These are phyloP conservation scores for Mus musculus DNA, from an alignment of 2,113 vertebrate species.

Conservation along the genomic window DNA sequence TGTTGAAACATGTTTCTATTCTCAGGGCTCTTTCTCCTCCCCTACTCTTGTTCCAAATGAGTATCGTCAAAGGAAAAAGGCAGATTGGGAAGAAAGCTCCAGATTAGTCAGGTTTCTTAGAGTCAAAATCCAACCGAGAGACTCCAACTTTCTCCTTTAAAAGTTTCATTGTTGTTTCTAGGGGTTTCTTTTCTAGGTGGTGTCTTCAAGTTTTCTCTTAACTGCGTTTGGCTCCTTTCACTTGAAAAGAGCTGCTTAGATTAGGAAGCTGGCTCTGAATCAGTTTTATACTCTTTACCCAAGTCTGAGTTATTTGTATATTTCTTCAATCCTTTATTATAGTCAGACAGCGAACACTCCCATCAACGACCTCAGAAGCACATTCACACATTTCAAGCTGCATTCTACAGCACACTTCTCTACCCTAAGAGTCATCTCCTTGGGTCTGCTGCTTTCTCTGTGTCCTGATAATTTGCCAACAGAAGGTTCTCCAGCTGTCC, in stretches of 20 bases:
- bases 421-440: background rate
- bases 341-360: background rate
- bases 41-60: background rate
- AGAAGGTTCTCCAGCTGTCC: background rate
- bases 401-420: background rate
- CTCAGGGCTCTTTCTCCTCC: background rate
- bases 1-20: background rate
- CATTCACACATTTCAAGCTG: background rate
- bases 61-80: background rate
- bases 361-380: background rate
- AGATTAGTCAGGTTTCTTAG: background rate
- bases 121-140: background rate
- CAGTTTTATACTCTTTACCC: background rate
- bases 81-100: background rate
- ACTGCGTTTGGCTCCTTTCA: background rate
- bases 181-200: background rate
- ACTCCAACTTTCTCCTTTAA: background rate
- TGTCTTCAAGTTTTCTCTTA: background rate
- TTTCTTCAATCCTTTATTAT: background rate
- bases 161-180: background rate
- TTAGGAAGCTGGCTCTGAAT: background rate
- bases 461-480: background rate
- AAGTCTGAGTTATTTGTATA: background rate
- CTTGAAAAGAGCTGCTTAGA: background rate
- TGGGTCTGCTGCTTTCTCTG: background rate